A percentile compares a stretch with the other conserved stretches of the same genome.
phyloP scores from a whole-genome alignment of 2,888 invertebrate species.

The Galerucella nymphaeae region DNA sequence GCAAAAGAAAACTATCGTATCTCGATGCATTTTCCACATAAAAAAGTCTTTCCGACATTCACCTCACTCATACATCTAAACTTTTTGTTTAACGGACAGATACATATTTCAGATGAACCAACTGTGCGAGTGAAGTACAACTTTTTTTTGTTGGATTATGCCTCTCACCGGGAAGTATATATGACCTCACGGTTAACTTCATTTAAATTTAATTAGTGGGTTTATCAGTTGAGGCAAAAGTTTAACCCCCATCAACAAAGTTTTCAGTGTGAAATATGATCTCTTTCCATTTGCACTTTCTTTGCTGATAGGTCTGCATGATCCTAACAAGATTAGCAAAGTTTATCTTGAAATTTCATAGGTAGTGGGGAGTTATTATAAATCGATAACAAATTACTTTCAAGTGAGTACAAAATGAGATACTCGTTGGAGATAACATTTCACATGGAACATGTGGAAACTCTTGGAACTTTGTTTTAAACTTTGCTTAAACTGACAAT shows the following conservation, averaged over 20 bases:
- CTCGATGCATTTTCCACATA: background rate
- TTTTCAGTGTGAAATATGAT: conserved; percentile 42
- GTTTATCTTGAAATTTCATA: conserved; percentile 21
- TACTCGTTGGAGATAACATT: conserved; percentile 2
- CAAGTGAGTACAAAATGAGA: background rate
- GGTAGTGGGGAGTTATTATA: conserved; percentile 11
- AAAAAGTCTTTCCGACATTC: background rate
- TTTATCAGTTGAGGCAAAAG: conserved; percentile 36
- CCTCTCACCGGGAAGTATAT: background rate
- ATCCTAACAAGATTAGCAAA: conserved; percentile 28
- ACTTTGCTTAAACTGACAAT: background rate
- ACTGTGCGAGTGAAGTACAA: background rate
- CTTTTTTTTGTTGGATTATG: background rate
- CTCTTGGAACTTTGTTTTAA: conserved; percentile 3
- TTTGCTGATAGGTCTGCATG: conserved; percentile 29
- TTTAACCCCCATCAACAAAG: conserved; percentile 43
- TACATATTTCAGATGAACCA: background rate
- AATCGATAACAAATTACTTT: conserved; percentile 18
- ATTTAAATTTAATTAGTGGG: conserved; percentile 38
- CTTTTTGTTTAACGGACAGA: background rate
- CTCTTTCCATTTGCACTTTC: conserved; percentile 32
- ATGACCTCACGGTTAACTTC: conserved; percentile 32
- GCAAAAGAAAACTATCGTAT: background rate
- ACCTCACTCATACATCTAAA: conserved; percentile 12
- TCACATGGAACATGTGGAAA: conserved; percentile 8